These are phyloP conservation scores for Heliconius ismenius DNA, from an alignment of 2,888 invertebrate genomes.

Conservation along the genomic window DNA sequence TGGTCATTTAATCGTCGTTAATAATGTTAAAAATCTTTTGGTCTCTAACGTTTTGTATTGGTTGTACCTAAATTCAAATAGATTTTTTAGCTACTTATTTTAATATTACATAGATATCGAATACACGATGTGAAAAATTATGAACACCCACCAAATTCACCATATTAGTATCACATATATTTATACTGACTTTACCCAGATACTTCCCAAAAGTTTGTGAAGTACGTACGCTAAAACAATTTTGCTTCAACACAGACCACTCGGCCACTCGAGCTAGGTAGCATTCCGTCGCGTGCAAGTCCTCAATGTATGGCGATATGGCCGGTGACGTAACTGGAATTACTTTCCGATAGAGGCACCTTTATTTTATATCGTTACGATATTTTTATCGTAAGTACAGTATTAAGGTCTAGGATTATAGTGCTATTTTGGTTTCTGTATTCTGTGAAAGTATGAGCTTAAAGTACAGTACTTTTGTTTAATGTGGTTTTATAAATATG, in stretches of 20 bases:
- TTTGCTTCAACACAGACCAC: slow-evolving; percentile 18
- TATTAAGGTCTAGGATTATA: slow-evolving; percentile 8
- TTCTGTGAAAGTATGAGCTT: background rate
- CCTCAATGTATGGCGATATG: slow-evolving; percentile 41
- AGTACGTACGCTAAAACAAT: slow-evolving; percentile 19
- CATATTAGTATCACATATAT: background rate
- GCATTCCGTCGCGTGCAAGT: slow-evolving; percentile 46
- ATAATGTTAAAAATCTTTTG: too few species aligned
- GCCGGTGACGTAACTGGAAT: slow-evolving; percentile 48
- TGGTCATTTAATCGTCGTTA: background rate
- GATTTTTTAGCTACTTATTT: too few species aligned
- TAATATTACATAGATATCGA: too few species aligned
- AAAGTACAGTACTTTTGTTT: background rate
- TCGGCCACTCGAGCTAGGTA: slow-evolving; percentile 37
- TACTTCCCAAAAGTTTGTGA: background rate
- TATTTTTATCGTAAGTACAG: slow-evolving; percentile 13
- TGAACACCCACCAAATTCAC: too few species aligned
- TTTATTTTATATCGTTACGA: slow-evolving; percentile 20
- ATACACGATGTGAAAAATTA: too few species aligned
- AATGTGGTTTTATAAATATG: background rate
- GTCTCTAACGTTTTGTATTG: too few species aligned
- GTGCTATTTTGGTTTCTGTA: background rate
- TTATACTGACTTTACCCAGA: background rate
- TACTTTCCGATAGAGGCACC: slow-evolving; percentile 44
- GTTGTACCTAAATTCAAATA: too few species aligned